phyloP scores from a whole-genome alignment of 2,888 invertebrate species.

The Lobophora halterata region DNA sequence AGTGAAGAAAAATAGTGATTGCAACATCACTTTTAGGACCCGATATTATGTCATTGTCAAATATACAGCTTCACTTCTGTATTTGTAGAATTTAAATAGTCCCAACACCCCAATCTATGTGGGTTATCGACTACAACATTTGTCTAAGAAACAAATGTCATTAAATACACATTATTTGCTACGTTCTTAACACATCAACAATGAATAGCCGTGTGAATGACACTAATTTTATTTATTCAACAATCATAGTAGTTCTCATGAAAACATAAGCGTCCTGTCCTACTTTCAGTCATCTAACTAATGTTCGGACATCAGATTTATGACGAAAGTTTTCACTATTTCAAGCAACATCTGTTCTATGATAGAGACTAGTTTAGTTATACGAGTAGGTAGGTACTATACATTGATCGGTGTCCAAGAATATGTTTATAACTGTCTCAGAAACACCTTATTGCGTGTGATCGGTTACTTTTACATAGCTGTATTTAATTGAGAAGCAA shows the following conservation, averaged over 20 bases:
- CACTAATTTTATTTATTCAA: conserved; percentile 3
- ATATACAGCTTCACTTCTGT: too few relatives aligned
- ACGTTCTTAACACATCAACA: conserved; percentile 1
- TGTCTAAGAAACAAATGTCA: conserved; percentile 4
- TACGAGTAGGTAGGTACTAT: too few relatives aligned
- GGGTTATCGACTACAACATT: too few relatives aligned
- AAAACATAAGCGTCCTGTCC: conserved; percentile 6
- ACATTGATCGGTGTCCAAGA: too few relatives aligned
- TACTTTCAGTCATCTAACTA: conserved; percentile 2
- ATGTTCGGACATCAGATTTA: too few relatives aligned
- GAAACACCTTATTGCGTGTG: conserved; percentile 5
- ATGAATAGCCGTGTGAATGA: conserved; percentile 13
- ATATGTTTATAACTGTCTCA: neutral
- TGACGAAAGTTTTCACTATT: neutral
- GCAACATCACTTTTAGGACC: neutral
- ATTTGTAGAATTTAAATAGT: too few relatives aligned
- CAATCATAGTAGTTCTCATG: conserved; percentile 7
- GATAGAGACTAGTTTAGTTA: too few relatives aligned
- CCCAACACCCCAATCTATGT: too few relatives aligned
- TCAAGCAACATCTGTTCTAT: too few relatives aligned
- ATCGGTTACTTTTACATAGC: conserved; percentile 32
- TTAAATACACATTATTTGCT: conserved; percentile 10
- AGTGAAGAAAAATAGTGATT: conserved; percentile 22
- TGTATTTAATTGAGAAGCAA: conserved; percentile 26
- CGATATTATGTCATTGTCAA: neutral